These are phyloP conservation scores for Trissolcus brochymenae DNA, from an alignment of 2,888 invertebrate genomes.

Conservation along the genomic window DNA sequence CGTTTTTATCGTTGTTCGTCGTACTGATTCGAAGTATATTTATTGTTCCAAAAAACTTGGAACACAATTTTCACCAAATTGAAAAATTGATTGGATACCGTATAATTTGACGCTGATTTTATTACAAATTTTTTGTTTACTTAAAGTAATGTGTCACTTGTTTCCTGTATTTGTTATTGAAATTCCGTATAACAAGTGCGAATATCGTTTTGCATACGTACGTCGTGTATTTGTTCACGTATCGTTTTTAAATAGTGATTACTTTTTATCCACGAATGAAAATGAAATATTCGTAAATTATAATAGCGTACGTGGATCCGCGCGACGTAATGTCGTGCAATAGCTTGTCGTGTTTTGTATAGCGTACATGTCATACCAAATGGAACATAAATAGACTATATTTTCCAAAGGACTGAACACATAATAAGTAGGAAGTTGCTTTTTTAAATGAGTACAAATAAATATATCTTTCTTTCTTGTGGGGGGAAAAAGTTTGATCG, in stretches of 20 bases:
- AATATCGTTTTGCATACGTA: slow-evolving; percentile 10
- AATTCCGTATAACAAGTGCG: slow-evolving; percentile 3
- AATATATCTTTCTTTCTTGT: slow-evolving; percentile 18
- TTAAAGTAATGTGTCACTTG: not conserved
- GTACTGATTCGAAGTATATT: not conserved
- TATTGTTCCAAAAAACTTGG: not conserved
- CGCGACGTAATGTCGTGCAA: slow-evolving; percentile 48
- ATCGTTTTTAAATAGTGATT: slow-evolving; percentile 39
- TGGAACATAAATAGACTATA: slow-evolving; percentile 49
- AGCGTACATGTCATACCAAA: slow-evolving; percentile 42
- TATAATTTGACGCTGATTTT: not conserved
- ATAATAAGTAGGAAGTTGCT: slow-evolving; percentile 41
- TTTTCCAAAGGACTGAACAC: slow-evolving; percentile 32
- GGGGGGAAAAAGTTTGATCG: slow-evolving; percentile 1
- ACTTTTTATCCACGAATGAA: slow-evolving; percentile 48
- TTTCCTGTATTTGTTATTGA: not conserved
- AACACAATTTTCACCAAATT: too few relatives aligned
- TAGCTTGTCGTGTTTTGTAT: slow-evolving; percentile 36
- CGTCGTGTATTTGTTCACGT: slow-evolving; percentile 26
- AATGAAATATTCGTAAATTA: slow-evolving; percentile 51
- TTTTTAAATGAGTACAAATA: slow-evolving; percentile 47
- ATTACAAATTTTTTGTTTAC: not conserved
- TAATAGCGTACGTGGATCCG: slow-evolving; percentile 39
- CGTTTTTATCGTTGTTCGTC: slow-evolving; percentile 9
- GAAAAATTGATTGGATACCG: not conserved